Evolutionary conservation across 2,797 vertebrate genomes (phyloP).

Genomic region (Gambusia yucatana): DNA sequence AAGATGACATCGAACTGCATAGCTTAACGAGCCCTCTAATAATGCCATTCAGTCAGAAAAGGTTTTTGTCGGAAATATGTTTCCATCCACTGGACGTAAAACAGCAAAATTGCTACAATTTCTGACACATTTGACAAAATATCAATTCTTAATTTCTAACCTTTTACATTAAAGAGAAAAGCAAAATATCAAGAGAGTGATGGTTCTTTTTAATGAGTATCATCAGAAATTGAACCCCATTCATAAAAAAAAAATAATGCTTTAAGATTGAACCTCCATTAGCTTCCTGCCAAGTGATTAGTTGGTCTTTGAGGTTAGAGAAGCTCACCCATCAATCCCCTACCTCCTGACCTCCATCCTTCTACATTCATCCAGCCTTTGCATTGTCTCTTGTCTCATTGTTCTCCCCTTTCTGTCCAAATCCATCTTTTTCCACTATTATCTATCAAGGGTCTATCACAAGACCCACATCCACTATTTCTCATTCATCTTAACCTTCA

Average conservation of each 20-base stretch:
- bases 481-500: conserved; percentile 31
- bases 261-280: conserved; percentile 47
- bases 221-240: conserved; percentile 13
- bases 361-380: conserved; percentile 43
- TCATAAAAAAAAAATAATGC: conserved; percentile 34
- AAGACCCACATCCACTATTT: conserved; percentile 25
- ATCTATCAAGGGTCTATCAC: conserved; percentile 56
- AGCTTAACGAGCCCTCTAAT: not conserved
- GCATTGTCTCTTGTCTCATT: conserved; percentile 46
- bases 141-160: not conserved
- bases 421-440: conserved; percentile 35
- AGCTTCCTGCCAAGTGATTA: conserved; percentile 55
- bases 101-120: not conserved
- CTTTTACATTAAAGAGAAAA: not conserved
- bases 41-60: not conserved
- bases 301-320: conserved; percentile 50
- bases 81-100: not conserved
- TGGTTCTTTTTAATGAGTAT: not conserved
- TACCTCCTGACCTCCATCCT: conserved; percentile 29
- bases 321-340: conserved; percentile 42
- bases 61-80: not conserved
- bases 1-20: not conserved
- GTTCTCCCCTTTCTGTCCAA: conserved; percentile 28
- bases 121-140: not conserved
- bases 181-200: not conserved